Evolutionary conservation across 2,797 vertebrate genomes (phyloP).

Genomic region (Peromyscus attwateri): DNA sequence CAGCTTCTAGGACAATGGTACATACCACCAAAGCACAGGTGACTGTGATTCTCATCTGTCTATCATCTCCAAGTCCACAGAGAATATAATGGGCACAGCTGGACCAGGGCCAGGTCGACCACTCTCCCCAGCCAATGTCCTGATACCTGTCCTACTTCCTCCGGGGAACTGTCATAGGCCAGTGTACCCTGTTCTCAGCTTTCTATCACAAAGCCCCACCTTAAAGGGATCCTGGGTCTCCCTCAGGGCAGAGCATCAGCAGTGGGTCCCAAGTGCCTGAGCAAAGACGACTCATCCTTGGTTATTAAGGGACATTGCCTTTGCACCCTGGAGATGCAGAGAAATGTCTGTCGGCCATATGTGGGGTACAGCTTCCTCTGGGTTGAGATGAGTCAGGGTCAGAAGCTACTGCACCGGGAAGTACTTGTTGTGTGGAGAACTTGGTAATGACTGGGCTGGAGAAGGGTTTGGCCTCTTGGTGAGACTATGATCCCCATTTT

Average conservation of each 20-base stretch:
- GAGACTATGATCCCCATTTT: background rate
- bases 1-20: no score
- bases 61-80: background rate
- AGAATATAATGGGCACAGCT: background rate
- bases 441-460: no score
- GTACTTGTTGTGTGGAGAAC: background rate
- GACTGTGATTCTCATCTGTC: no score
- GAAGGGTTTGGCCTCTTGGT: background rate
- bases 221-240: background rate
- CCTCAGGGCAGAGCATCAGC: background rate
- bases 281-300: background rate
- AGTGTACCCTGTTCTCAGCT: background rate
- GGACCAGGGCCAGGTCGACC: background rate
- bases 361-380: background rate
- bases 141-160: background rate
- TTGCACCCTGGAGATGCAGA: background rate
- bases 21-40: background rate
- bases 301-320: background rate
- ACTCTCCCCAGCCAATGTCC: no score
- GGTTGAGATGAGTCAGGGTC: background rate
- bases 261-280: no score
- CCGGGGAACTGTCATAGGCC: no score
- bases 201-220: background rate
- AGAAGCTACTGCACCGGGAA: accelerated
- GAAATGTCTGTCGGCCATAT: background rate